Evolutionary conservation across 2,797 vertebrate genomes (phyloP), one percentile per base, ranked within the genome.

Genomic region (Hippopotamyrus pictus): DNA sequence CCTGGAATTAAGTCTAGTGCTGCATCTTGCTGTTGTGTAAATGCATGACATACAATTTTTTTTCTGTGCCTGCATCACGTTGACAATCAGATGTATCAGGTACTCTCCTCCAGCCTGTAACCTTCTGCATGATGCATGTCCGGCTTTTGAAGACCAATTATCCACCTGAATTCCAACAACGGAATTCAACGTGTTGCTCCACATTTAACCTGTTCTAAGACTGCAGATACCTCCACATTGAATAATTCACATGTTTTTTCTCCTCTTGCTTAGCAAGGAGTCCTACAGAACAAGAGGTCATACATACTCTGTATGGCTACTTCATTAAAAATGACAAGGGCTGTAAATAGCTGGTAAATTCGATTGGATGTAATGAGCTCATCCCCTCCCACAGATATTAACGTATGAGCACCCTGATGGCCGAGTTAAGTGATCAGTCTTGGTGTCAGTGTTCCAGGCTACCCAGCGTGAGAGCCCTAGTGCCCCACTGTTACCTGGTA

Each of bases 401-500:
- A 46, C 9, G 11, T 29, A 22, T 51, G 19, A 11, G 8, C 46
- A 85, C 46, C 48, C 44, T 2, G 7, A 7, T n/a, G 37, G 7
- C 37, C 8, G 19, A 79, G 73, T 41, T 8, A 5, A 44, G 73
- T 44, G 73, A 79, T 44, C 73, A 44, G 37, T 79, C 37, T 37
- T 79, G 73, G 3, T 3, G 37, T 79, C 73, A 44, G 37, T 44
- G 37, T 37, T 8, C 19, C 19, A 22, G 17, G 17, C 76, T n/a
- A 76, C 33, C 69, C 14, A 33, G 65, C 1, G 14, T n/a, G 8
- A 41, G 73, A 9, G 25, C 33, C 51, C 5, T 9, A 33, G 14
- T 37, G 86, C 19, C n/a, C 3, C 29, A 44, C 19, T 1, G 14
- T 33, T 95, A 97, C 96, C 96, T 97, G 95, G 92, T 96, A 97